These are phyloP conservation scores for Enchytraeus crypticus DNA, from an alignment of 2,888 invertebrate genomes.

Conservation along the genomic window DNA sequence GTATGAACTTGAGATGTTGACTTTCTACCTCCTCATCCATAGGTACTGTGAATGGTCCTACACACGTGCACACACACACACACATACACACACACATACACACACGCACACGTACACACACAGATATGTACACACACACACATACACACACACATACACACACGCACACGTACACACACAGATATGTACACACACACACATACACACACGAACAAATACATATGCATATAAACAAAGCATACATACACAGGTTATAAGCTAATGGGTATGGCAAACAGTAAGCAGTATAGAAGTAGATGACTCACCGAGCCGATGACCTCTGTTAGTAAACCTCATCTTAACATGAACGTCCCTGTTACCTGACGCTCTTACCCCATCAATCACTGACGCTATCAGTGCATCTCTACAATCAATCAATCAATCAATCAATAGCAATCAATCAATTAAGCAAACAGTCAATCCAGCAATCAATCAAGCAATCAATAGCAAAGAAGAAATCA, in stretches of 20 bases:
- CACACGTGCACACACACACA: too few species aligned
- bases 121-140: too few species aligned
- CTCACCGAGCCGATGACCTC: slow-evolving; percentile 67
- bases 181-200: too few species aligned
- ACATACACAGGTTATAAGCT: too few species aligned
- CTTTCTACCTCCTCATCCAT: slow-evolving; percentile 94
- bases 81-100: too few species aligned
- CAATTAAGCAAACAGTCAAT: too few species aligned
- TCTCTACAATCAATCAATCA: slow-evolving; percentile 58
- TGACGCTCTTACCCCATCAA: slow-evolving; percentile 92
- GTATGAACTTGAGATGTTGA: slow-evolving; percentile 71
- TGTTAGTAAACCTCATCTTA: slow-evolving; percentile 70
- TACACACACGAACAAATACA: too few species aligned
- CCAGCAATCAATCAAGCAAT: background rate
- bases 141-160: too few species aligned
- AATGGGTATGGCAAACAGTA: too few species aligned
- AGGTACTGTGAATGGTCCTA: slow-evolving; percentile 61
- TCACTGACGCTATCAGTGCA: slow-evolving; percentile 80
- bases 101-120: too few species aligned
- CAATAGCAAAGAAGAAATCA: background rate
- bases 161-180: too few species aligned
- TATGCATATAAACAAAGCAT: too few species aligned
- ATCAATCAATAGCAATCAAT: background rate
- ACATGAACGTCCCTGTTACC: slow-evolving; percentile 95
- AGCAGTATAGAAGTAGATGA: background rate